Evolutionary conservation across 2,888 invertebrate genomes (phyloP), one percentile per base, ranked within the genome.

Genomic region (Idaea biselata): DNA sequence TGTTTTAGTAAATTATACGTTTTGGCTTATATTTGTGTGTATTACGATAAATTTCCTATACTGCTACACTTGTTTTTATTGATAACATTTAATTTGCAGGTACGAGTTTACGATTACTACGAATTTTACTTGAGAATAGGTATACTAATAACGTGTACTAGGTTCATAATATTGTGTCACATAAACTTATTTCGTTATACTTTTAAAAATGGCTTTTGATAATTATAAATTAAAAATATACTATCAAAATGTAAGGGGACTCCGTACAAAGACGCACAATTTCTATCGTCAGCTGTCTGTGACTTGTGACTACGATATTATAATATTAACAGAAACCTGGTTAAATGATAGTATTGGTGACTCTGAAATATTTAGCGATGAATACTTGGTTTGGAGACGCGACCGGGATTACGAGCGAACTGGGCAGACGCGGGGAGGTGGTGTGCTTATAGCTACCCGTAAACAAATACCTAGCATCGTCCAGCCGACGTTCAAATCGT

Each of bases 291-390:
- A 53, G n/a, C 14, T 53, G 6, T 53, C 14, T 53, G n/a, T 53
- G 6, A 53, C 11, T 53, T 4, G 3, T 16, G 1, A 25, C 6
- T 56, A 32, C 58, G 59, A 63, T 57, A 16, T 65, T 16, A 64
- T 62, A 16, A 55, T 68, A 8, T 18, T 67, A 11, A 63, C 63
- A 1, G 65, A 65, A 54, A 61, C 67, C 4, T 67, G 63, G 65
- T 53, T 68, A 8, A 11, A 60, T 4, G 58, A 63, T 32, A 61
- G 65, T 5, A 11, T 68, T 44, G 56, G 2, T 1, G 17, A 56
- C 16, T 65, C 60, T 1, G 65, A 66, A 16, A 57, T 63, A 11
- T 64, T 68, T 62, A 61, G 62, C 54, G 58, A 62, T 1, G 18
- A 60, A 7, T 66, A 66, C 14, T 18, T 60, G 17, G 63, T 68